phyloP scores from a whole-genome alignment of 2,113 vertebrate genomes.

The Raja brachyura region DNA sequence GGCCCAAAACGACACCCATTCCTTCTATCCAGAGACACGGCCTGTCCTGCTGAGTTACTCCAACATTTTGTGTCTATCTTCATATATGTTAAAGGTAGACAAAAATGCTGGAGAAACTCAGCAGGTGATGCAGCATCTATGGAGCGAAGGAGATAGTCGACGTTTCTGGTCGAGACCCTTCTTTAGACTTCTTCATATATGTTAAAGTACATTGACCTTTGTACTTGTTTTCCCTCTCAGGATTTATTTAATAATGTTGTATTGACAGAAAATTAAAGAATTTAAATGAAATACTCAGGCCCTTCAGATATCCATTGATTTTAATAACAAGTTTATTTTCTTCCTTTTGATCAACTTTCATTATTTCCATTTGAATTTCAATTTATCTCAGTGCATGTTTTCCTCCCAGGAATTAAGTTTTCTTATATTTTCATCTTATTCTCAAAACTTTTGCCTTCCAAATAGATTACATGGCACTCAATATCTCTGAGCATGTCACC shows the following conservation, averaged over 20 bases:
- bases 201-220: not conserved
- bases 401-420: not conserved
- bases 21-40: too few species aligned
- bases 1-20: too few species aligned
- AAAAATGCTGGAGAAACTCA: too few species aligned
- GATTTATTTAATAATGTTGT: constrained; percentile 7
- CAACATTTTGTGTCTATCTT: too few species aligned
- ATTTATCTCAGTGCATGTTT: not conserved
- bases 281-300: not conserved
- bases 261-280: not conserved
- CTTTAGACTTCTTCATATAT: not conserved
- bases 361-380: not conserved
- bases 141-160: too few species aligned
- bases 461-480: not conserved
- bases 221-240: not conserved
- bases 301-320: not conserved
- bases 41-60: too few species aligned
- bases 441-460: not conserved
- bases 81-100: not conserved
- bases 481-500: not conserved
- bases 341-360: not conserved
- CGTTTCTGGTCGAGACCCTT: too few species aligned
- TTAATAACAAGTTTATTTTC: not conserved
- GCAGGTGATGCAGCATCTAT: too few species aligned
- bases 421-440: not conserved